Evolutionary conservation across 2,888 invertebrate genomes (phyloP).

Genomic region (Metacarcinus magister): DNA sequence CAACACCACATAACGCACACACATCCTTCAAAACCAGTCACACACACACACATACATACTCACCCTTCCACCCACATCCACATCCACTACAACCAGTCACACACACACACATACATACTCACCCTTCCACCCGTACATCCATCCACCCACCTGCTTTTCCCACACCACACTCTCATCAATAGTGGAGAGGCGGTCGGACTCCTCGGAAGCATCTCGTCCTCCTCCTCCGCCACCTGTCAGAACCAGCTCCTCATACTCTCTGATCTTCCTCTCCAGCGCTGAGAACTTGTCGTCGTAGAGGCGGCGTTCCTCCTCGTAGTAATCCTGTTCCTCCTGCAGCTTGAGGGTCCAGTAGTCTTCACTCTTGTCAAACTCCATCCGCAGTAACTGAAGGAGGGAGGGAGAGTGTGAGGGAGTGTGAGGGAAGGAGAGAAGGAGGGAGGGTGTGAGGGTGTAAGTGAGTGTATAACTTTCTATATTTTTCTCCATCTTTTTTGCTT

Average conservation of each 20-base stretch:
- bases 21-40: neutral
- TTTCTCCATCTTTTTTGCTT: no score
- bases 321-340: constrained; percentile 90
- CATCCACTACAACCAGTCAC: neutral
- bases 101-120: neutral
- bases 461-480: neutral
- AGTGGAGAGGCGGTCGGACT: constrained; percentile 88
- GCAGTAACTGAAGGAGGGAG: constrained; percentile 87
- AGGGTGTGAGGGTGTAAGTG: neutral
- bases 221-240: constrained; percentile 69
- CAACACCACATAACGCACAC: no score
- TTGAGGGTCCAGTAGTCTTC: constrained; percentile 93
- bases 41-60: neutral
- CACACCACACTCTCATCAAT: constrained; percentile 90
- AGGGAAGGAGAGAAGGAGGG: neutral
- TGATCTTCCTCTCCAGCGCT: constrained; percentile 90
- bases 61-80: neutral
- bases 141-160: constrained; percentile 87
- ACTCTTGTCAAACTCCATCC: constrained; percentile 92
- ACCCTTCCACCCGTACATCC: neutral
- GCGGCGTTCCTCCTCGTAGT: constrained; percentile 88
- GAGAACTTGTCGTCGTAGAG: constrained; percentile 88
- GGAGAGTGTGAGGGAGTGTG: neutral
- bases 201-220: constrained; percentile 83
- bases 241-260: constrained; percentile 78